These are phyloP conservation scores for Diaprepes abbreviatus DNA, from an alignment of 2,888 invertebrate species.

Conservation along the genomic window DNA sequence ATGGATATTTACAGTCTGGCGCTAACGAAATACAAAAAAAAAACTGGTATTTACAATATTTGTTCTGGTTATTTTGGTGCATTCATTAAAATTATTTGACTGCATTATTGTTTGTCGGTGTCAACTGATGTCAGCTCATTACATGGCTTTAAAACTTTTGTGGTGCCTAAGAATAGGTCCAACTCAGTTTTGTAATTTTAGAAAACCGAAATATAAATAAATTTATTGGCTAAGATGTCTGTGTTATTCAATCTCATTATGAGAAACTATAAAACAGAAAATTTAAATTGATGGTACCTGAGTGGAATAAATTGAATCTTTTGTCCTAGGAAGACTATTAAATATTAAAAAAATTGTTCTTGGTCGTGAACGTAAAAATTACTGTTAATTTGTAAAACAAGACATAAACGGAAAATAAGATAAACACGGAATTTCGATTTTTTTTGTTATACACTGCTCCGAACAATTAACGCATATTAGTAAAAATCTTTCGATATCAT, in stretches of 20 bases:
- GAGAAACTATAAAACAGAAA: neutral
- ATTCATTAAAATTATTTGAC: slow-evolving; percentile 38
- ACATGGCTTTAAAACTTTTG: slow-evolving; percentile 31
- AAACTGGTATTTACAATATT: slow-evolving; percentile 7
- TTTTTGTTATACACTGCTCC: too few relatives aligned
- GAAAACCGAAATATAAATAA: slow-evolving; percentile 21
- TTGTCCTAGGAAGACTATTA: too few relatives aligned
- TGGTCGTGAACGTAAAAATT: too few relatives aligned
- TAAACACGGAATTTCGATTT: too few relatives aligned
- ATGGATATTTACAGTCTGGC: slow-evolving; percentile 11
- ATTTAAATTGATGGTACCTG: too few relatives aligned
- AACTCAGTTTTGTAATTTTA: slow-evolving; percentile 18
- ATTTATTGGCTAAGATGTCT: slow-evolving; percentile 10
- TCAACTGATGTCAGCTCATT: slow-evolving; percentile 33
- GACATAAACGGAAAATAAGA: too few relatives aligned
- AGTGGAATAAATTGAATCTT: too few relatives aligned
- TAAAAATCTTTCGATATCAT: too few relatives aligned
- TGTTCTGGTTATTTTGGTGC: slow-evolving; percentile 29
- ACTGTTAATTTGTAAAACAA: too few relatives aligned
- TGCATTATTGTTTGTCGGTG: slow-evolving; percentile 33
- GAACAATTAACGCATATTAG: too few relatives aligned
- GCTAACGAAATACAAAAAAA: slow-evolving; percentile 8
- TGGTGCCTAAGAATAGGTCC: slow-evolving; percentile 27
- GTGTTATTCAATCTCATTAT: neutral
- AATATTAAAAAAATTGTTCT: too few relatives aligned